Conservation (phyloP, 1,140 invertebrate species). For the Aleiodes sp. region DNA sequence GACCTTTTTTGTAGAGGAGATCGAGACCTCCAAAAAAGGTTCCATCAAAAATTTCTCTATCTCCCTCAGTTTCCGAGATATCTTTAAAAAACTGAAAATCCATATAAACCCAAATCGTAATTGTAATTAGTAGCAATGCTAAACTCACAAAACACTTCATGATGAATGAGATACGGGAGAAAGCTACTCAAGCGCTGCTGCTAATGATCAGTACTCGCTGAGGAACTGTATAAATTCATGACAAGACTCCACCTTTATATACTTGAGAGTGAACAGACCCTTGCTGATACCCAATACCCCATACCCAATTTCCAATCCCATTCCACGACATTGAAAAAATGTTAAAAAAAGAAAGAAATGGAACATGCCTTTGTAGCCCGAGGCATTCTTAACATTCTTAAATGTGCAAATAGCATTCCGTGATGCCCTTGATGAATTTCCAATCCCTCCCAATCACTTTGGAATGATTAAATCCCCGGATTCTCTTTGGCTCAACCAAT, state of each 20-base stretch:
- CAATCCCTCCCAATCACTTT: not conserved
- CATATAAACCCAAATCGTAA: too few species aligned
- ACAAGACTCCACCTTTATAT: slow-evolving; percentile 44
- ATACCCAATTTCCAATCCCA: slow-evolving; percentile 37
- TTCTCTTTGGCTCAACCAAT: not conserved
- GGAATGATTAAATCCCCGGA: not conserved
- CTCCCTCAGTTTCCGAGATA: too few species aligned
- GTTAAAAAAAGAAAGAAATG: too few species aligned
- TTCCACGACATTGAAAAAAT: slow-evolving; percentile 48
- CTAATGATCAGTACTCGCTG: slow-evolving; percentile 52
- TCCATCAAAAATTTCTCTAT: too few species aligned
- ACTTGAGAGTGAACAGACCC: slow-evolving; percentile 30
- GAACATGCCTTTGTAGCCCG: not conserved
- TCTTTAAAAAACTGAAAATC: too few species aligned
- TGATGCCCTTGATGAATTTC: not conserved
- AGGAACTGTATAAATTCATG: slow-evolving; percentile 41
- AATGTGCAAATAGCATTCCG: not conserved
- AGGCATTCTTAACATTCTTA: too few species aligned
- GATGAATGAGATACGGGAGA: slow-evolving; percentile 24
- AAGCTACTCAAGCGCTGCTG: slow-evolving; percentile 48
- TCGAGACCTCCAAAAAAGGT: too few species aligned
- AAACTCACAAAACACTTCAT: slow-evolving; percentile 49
- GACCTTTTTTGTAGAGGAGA: too few species aligned
- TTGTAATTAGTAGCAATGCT: not conserved
- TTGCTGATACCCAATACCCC: slow-evolving; percentile 23